phyloP scores from a whole-genome alignment of 2,113 vertebrate genomes.

The Acrocephalus kingi region DNA sequence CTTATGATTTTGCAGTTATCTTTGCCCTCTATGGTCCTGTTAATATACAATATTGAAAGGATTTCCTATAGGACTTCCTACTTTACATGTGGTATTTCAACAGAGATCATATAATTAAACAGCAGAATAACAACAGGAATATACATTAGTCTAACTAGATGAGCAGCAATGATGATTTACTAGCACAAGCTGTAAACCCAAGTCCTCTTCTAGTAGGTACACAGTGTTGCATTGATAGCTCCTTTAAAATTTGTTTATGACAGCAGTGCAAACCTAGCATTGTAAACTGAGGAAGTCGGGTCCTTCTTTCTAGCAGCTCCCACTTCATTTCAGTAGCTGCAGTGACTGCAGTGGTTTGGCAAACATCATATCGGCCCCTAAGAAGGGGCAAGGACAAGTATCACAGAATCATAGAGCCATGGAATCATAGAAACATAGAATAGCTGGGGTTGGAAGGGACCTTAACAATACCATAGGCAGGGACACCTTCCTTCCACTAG shows the following conservation, averaged over 20 bases:
- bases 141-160: background rate
- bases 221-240: fast-evolving
- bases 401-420: background rate
- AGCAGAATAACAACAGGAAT: background rate
- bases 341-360: background rate
- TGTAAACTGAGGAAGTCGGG: background rate
- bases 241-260: background rate
- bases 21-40: background rate
- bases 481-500: background rate
- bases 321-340: background rate
- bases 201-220: background rate
- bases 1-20: background rate
- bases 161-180: background rate
- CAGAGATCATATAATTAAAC: background rate
- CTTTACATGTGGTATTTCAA: background rate
- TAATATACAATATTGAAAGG: background rate
- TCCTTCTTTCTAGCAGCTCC: background rate
- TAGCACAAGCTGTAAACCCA: background rate
- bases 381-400: background rate
- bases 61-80: background rate
- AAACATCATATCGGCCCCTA: background rate
- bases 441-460: background rate
- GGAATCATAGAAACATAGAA: background rate
- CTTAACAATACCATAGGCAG: fast-evolving
- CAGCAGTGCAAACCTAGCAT: background rate